Conservation (phyloP, 2,797 vertebrate species). For the Sebastes vulpes region DNA sequence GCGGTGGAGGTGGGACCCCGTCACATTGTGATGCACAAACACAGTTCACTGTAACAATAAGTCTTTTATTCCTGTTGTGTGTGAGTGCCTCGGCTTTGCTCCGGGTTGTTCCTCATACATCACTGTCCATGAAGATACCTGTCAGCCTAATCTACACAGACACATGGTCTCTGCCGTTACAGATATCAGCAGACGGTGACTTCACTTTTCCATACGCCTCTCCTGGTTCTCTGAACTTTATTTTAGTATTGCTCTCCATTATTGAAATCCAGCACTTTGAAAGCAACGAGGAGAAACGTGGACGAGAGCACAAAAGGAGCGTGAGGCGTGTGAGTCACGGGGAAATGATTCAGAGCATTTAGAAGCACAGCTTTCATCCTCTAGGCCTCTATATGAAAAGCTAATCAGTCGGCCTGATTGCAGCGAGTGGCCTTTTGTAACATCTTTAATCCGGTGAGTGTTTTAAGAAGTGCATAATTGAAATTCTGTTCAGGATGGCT, state of each 20-base stretch:
- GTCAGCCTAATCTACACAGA: background rate
- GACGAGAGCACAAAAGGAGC: conserved; percentile 50
- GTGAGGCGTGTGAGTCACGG: conserved; percentile 38
- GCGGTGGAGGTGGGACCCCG: too few species aligned
- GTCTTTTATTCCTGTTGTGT: too few species aligned
- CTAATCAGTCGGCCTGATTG: conserved; percentile 85
- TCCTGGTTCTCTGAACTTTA: conserved; percentile 1
- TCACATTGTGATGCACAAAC: too few species aligned
- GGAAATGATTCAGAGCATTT: conserved; percentile 55
- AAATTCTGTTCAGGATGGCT: conserved; percentile 89
- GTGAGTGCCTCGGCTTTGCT: too few species aligned
- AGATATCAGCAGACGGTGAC: background rate
- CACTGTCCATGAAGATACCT: too few species aligned
- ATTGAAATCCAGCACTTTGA: conserved; percentile 41
- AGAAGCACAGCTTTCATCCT: conserved; percentile 65
- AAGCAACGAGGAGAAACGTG: conserved; percentile 21
- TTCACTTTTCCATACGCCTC: background rate
- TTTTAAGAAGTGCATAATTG: conserved; percentile 90
- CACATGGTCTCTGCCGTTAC: background rate
- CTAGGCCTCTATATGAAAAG: conserved; percentile 73
- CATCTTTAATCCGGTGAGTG: conserved; percentile 84
- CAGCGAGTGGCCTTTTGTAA: conserved; percentile 83
- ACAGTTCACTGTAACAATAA: too few species aligned
- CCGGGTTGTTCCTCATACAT: too few species aligned
- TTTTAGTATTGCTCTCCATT: conserved; percentile 17